Conservation (phyloP, 2,113 vertebrate genomes). For the Aspiorhynchus laticeps region DNA sequence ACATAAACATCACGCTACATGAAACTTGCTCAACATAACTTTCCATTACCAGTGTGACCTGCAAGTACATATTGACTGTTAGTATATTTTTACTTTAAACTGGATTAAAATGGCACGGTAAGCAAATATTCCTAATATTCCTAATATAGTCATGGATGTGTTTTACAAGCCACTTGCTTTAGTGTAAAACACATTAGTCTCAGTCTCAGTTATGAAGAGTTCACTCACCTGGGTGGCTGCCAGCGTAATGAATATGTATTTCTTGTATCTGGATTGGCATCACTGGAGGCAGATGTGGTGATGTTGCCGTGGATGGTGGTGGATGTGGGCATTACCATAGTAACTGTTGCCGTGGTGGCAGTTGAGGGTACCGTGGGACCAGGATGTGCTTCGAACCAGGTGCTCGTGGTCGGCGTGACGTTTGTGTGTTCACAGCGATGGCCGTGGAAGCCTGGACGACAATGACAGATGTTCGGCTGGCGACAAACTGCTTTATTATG, state of each 20-base stretch:
- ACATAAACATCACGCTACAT: background rate
- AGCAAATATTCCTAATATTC: background rate
- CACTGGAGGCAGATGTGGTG: background rate
- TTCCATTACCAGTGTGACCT: background rate
- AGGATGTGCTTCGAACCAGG: background rate
- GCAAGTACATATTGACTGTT: background rate
- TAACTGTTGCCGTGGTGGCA: background rate
- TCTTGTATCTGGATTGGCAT: background rate
- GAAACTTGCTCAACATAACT: background rate
- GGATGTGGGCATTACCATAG: background rate
- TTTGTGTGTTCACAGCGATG: conserved; percentile 58
- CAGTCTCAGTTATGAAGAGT: background rate
- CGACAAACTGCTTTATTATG: conserved; percentile 54
- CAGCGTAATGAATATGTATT: conserved; percentile 44
- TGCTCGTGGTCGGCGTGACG: background rate
- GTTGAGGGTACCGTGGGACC: background rate
- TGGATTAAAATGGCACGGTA: background rate
- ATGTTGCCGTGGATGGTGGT: background rate
- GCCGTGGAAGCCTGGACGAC: conserved; percentile 59
- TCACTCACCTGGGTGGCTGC: conserved; percentile 44
- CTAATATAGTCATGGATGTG: background rate
- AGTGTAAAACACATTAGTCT: background rate
- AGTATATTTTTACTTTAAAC: background rate
- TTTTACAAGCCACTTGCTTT: background rate
- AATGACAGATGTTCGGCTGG: conserved; percentile 57